Percentiles rank a stretch among this genome's conserved stretches.
Conservation (phyloP, 2,888 invertebrate species). For the Meteorus colon region DNA sequence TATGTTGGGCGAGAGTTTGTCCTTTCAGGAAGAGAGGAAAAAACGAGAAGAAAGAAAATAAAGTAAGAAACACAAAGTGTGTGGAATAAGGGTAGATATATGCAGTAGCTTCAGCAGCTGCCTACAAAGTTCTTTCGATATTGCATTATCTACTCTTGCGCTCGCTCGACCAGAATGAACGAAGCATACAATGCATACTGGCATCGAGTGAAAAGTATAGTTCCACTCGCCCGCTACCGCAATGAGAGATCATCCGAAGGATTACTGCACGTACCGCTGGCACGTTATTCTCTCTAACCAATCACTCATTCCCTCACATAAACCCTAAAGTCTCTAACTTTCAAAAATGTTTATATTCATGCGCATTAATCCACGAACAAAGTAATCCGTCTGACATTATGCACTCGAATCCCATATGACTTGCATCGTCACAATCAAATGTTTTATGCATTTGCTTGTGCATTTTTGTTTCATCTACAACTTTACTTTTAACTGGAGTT, state of each 20-base stretch:
- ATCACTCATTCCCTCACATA: slow-evolving; percentile 35
- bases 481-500: too few relatives aligned
- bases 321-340: too few relatives aligned
- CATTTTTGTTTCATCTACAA: too few relatives aligned
- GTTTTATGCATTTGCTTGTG: too few relatives aligned
- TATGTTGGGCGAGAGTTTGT: slow-evolving; percentile 48
- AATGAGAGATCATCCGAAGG: slow-evolving; percentile 66
- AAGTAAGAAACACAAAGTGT: neutral
- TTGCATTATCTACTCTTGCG: slow-evolving; percentile 65
- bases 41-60: slow-evolving; percentile 61
- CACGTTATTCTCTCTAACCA: slow-evolving; percentile 52
- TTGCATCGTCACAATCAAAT: too few relatives aligned
- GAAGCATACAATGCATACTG: neutral
- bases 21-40: slow-evolving; percentile 47
- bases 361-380: too few relatives aligned
- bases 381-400: too few relatives aligned
- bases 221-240: slow-evolving; percentile 32
- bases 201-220: slow-evolving; percentile 5
- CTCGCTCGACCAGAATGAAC: slow-evolving; percentile 26
- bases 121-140: slow-evolving; percentile 63
- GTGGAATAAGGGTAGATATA: neutral
- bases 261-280: slow-evolving; percentile 63
- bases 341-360: too few relatives aligned
- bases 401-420: too few relatives aligned
- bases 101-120: slow-evolving; percentile 47